Evolutionary conservation across 2,113 vertebrate genomes (phyloP), one percentile per base, ranked within the genome.

Genomic region (Catharus minimus): DNA sequence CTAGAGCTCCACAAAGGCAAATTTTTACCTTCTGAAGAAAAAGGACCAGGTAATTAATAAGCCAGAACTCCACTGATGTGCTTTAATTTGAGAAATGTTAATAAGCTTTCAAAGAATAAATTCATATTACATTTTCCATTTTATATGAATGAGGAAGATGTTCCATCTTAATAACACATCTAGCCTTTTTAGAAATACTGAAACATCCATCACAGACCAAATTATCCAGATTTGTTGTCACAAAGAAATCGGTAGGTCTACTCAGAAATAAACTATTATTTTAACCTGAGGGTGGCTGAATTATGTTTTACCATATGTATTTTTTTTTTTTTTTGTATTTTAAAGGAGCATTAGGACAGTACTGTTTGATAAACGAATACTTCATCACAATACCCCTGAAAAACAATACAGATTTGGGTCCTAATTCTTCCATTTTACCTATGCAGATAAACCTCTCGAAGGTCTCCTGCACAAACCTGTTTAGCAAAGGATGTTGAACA

Each of bases 111-210:
- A 56, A 90, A 92, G 41, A 81, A 88, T 74, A 86, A 89, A 72
- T 84, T 66, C 0, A 21, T 41, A 9, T 64, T 56, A 64, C 28
- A 93, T 52, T 60, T 92, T 86, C 57, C 64, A 90, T 94, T 95
- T 96, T 82, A 92, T 50, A 86, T 61, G 50, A 96, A 82, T 82
- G 80, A 88, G 53, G 55, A 78, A 77, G 56, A 95, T 76, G 55
- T 55, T 84, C 41, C 18, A 5, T 82, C 50, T 75, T 69, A n/a
- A 39, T 88, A 93, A 80, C 20, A 76, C 28, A 82, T 52, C 78
- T 39, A 60, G 44, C 46, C 43, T 94, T 91, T 78, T 65, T 44
- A 49, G 75, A 96, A 88, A 75, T 86, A 89, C 83, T 92, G 82
- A 95, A 95, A 89, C 72, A 93, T 32, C 89, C 64, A 80, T 32